Evolutionary conservation across 2,113 vertebrate genomes (phyloP).

Genomic region (Vireo altiloquus): DNA sequence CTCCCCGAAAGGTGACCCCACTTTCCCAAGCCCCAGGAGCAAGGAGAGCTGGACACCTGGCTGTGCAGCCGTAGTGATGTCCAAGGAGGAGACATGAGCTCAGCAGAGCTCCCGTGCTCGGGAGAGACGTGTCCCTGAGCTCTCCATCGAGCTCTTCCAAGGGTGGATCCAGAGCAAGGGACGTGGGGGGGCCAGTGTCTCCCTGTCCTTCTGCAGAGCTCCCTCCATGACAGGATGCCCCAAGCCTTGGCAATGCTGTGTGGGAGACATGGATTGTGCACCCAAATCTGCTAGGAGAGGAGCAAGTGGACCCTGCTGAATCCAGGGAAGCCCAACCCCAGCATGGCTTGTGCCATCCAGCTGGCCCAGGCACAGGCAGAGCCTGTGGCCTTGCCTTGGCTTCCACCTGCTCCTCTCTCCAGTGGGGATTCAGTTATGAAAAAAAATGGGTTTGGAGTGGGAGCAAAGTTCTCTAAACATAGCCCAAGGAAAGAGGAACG

Average conservation of each 20-base stretch:
- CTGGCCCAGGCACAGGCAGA: neutral
- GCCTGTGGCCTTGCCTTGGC: neutral
- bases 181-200: accelerated
- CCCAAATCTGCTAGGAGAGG: neutral
- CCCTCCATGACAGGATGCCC: neutral
- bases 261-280: neutral
- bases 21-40: neutral
- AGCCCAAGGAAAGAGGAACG: slow-evolving; percentile 9
- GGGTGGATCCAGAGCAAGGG: neutral
- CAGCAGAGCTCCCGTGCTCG: accelerated
- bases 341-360: neutral
- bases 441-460: slow-evolving; percentile 11
- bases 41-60: neutral
- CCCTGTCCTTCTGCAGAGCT: neutral
- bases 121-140: neutral
- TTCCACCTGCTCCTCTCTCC: neutral
- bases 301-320: neutral
- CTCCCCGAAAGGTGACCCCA: neutral
- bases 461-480: slow-evolving; percentile 51
- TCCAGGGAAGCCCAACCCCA: neutral
- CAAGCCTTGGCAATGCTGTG: neutral
- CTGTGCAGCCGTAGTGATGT: neutral
- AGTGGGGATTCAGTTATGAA: neutral
- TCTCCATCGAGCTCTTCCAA: neutral
- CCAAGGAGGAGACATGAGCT: neutral